phyloP scores from a whole-genome alignment of 92 coral and sea anemone genomes.

The Bergia sp. region DNA sequence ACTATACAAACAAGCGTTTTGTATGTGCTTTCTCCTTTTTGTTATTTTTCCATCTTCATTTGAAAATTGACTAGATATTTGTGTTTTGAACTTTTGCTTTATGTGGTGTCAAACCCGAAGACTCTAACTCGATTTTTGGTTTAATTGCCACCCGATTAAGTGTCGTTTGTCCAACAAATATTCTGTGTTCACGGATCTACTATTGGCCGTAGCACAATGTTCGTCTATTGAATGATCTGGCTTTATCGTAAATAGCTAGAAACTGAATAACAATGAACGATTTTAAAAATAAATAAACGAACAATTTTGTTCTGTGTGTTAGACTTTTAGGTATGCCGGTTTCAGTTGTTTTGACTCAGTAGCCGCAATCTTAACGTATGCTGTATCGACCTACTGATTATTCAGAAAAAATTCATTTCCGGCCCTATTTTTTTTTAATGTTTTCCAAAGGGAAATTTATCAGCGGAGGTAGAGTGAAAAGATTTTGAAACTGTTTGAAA shows the following conservation, averaged over 20 bases:
- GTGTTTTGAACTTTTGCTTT: neutral
- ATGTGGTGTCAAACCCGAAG: neutral
- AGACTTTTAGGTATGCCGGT: neutral
- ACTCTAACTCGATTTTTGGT: neutral
- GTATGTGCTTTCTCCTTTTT: neutral
- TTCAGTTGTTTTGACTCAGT: neutral
- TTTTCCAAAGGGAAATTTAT: no score
- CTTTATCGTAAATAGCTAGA: neutral
- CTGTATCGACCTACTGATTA: neutral
- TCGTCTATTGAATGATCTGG: neutral
- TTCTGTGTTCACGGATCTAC: neutral
- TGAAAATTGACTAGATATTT: neutral
- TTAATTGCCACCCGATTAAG: constrained; percentile 1
- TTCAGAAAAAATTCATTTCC: no score
- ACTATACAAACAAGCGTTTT: neutral
- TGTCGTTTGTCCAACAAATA: neutral
- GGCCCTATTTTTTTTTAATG: neutral
- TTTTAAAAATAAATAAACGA: neutral
- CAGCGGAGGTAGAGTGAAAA: neutral
- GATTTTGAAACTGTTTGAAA: neutral
- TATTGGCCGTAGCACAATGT: neutral
- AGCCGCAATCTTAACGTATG: neutral
- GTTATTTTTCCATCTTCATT: neutral
- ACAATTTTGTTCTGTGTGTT: neutral
- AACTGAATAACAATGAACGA: no score